Base-by-base conservation (phyloP, 2,797 vertebrate species). In the Tamandua tetradactyla region DNA sequence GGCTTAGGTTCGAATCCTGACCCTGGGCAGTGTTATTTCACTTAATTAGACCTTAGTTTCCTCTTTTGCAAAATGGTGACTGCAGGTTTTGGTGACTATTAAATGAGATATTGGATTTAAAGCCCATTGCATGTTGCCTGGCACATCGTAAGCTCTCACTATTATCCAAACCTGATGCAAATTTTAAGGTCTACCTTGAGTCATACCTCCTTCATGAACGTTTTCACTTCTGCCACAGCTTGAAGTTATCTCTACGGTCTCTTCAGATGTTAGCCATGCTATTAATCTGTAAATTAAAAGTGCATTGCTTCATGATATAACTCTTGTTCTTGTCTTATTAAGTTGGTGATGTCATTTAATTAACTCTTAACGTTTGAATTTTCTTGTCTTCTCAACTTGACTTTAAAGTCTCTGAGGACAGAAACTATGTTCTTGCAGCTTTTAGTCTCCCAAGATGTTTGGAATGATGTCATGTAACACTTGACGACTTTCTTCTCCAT, bases 221-320 rank as follows among this genome's bases (percentile, higher is more conserved):
- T 92, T 94, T 94, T 96, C 88, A 96, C 96, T 96, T 95, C 90
- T 5, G 86, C 85, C 90, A 66, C 90, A 95, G 94, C 89, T 96
- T 90, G 92, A 97, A 96, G 47, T 71, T 55, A 92, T 95, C 44
- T 86, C 66, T 93, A 0, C 10, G 22, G 92, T 94, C 90, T 94
- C 88, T 75, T 93, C 74, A 75, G 69, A 69, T 92, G 88, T 90
- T 95, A 79, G 37, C 79, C 92, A 30, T 66, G 62, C 30, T 76
- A 66, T 95, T 85, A 81, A 80, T 92, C 89, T 92, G 80, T 69
- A 96, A 93, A 97, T 96, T 93, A 95, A 92, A 96, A 94, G 93
- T 93, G 81, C 69, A 71, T 80, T 86, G 61, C 86, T 93, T 96
- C 59, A 59, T 62, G 74, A 35, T 79, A 87, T 86, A 74, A 75